Evolutionary conservation across 2,113 vertebrate species (phyloP).

Genomic region (Leptodactylus fuscus): DNA sequence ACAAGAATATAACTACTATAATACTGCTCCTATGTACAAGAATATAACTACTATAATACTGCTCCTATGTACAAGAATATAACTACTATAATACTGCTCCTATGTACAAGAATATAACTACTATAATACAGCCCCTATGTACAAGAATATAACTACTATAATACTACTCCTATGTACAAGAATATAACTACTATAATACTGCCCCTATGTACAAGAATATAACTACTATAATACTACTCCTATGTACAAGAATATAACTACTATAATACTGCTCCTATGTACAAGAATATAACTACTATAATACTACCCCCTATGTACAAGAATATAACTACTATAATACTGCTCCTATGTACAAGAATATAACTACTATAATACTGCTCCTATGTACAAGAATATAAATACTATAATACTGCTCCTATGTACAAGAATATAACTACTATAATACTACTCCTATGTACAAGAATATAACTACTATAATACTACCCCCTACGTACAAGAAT

Average conservation of each 20-base stretch:
- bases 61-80: no score
- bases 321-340: neutral
- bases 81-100: no score
- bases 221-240: neutral
- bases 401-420: neutral
- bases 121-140: no score
- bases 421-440: no score
- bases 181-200: no score
- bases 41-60: neutral
- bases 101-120: no score
- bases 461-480: no score
- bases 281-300: conserved; percentile 9
- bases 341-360: conserved; percentile 4
- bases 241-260: neutral
- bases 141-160: no score
- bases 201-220: no score
- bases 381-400: neutral
- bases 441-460: neutral
- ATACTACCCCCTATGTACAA: neutral
- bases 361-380: conserved; percentile 1
- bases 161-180: no score
- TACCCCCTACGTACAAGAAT: no score
- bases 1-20: conserved; percentile 7
- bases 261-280: neutral
- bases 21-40: neutral